phyloP scores from a whole-genome alignment of 2,888 invertebrate species.

The Tachina fera region DNA sequence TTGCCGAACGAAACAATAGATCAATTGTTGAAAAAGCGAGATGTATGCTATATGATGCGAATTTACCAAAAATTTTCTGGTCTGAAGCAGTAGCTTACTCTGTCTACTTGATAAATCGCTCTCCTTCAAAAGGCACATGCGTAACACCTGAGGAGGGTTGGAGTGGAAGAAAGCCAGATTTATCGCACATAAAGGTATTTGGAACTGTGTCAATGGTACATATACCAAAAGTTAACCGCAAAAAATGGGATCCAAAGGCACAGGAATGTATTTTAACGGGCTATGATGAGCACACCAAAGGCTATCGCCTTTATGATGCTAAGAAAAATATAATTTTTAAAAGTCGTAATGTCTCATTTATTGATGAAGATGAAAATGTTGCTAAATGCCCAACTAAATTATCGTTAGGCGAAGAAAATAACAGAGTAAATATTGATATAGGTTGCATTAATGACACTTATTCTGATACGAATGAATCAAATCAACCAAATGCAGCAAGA shows the following conservation, averaged over 20 bases:
- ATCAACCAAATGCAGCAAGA: too few relatives aligned
- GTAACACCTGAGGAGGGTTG: slow-evolving; percentile 62
- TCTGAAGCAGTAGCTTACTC: slow-evolving; percentile 74
- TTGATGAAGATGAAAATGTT: too few relatives aligned
- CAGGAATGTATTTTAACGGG: slow-evolving; percentile 57
- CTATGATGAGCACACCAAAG: slow-evolving; percentile 65
- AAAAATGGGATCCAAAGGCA: slow-evolving; percentile 61
- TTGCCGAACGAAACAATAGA: slow-evolving; percentile 64
- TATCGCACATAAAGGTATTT: slow-evolving; percentile 60
- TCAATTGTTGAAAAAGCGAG: slow-evolving; percentile 72
- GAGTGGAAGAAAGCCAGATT: slow-evolving; percentile 53
- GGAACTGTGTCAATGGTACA: slow-evolving; percentile 41
- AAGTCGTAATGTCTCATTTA: too few relatives aligned
- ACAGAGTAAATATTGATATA: too few relatives aligned
- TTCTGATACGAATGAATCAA: too few relatives aligned
- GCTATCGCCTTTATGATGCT: slow-evolving; percentile 44
- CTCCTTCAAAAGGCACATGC: slow-evolving; percentile 51
- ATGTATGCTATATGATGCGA: slow-evolving; percentile 70
- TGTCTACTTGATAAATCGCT: slow-evolving; percentile 66
- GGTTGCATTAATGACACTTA: too few relatives aligned
- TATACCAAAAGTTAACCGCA: slow-evolving; percentile 51
- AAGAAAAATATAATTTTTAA: slow-evolving; percentile 1
- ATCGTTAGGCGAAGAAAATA: too few relatives aligned
- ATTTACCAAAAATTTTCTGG: slow-evolving; percentile 63
- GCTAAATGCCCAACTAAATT: too few relatives aligned